These are phyloP conservation scores for Thrips palmi DNA, from an alignment of 1,140 invertebrate genomes.

Conservation along the genomic window DNA sequence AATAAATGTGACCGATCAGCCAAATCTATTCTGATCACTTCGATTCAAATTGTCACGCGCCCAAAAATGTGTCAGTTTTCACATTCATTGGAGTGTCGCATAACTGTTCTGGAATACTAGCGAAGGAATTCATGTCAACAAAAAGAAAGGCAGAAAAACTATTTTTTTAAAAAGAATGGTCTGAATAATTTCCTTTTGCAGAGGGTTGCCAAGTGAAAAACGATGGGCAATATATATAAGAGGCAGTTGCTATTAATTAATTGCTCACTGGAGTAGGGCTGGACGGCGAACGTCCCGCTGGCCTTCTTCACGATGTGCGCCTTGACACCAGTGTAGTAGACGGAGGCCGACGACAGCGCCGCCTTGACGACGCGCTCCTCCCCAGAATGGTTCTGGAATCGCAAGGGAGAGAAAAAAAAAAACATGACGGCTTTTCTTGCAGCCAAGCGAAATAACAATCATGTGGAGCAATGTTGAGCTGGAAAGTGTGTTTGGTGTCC, in stretches of 20 bases:
- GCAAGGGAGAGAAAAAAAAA: slow-evolving; percentile 3
- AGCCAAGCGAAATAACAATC: background rate
- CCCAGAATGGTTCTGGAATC: slow-evolving; percentile 35
- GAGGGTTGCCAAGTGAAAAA: slow-evolving; percentile 24
- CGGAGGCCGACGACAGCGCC: slow-evolving; percentile 36
- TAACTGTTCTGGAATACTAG: background rate
- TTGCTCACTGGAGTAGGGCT: slow-evolving; percentile 20
- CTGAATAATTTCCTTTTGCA: slow-evolving; percentile 23
- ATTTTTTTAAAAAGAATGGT: slow-evolving; percentile 20
- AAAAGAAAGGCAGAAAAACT: background rate
- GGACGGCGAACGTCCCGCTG: slow-evolving; percentile 35
- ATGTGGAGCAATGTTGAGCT: background rate
- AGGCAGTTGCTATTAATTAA: no score
- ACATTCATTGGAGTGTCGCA: no score
- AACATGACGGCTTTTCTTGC: background rate
- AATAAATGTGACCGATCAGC: no score
- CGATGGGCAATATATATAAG: background rate
- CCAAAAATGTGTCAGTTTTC: no score
- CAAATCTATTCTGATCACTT: no score
- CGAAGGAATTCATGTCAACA: background rate
- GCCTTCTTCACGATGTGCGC: slow-evolving; percentile 41
- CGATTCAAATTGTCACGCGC: no score
- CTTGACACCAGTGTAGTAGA: slow-evolving; percentile 50
- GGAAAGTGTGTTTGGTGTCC: background rate
- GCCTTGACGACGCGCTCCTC: slow-evolving; percentile 38